These are phyloP conservation scores for Heliocidaris tuberculata DNA, from an alignment of 35 echinoderm and acorn worm species.

Conservation along the genomic window DNA sequence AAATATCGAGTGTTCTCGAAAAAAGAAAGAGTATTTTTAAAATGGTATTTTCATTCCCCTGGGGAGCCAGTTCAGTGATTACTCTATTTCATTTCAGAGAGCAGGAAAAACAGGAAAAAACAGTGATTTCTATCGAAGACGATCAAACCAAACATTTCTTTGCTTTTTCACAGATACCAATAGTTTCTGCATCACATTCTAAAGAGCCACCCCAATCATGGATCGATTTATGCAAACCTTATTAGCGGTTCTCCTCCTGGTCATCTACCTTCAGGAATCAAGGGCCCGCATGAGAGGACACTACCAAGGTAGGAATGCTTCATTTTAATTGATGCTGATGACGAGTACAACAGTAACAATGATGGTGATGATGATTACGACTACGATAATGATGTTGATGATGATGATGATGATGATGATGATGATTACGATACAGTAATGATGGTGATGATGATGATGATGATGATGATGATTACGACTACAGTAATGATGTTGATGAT, in stretches of 20 bases:
- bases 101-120: too few species aligned
- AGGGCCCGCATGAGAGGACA: background rate
- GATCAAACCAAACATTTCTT: background rate
- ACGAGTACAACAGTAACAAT: background rate
- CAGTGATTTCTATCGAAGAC: too few species aligned
- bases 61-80: too few species aligned
- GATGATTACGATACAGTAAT: background rate
- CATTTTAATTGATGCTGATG: too few species aligned
- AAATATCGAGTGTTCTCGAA: too few species aligned
- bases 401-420: background rate
- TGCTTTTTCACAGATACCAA: background rate
- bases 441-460: background rate
- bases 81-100: too few species aligned
- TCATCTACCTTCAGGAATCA: background rate
- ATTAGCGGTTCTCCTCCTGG: background rate
- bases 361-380: too few species aligned
- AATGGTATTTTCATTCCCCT: too few species aligned
- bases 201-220: background rate
- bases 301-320: background rate
- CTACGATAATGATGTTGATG: background rate
- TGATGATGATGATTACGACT: background rate
- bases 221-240: background rate
- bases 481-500: too few species aligned
- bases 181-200: background rate
- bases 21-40: too few species aligned